Conservation (phyloP, 2,797 vertebrate species). For the Pyrocephalus nanus region DNA sequence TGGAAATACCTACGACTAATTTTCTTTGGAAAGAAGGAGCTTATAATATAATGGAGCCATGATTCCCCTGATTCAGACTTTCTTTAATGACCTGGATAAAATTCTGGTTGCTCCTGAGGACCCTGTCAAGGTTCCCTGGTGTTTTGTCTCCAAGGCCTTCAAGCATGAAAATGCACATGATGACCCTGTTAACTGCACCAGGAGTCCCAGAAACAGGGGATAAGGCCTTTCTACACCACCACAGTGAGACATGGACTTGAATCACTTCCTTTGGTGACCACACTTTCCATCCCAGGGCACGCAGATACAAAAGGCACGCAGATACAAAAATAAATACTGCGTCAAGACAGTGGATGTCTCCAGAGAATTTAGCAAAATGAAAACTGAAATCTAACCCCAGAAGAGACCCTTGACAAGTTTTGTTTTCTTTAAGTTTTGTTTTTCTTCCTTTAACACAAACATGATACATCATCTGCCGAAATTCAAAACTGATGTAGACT, state of each 20-base stretch:
- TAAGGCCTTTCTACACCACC: background rate
- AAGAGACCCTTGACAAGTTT: background rate
- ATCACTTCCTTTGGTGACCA: background rate
- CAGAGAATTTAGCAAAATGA: background rate
- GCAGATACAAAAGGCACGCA: background rate
- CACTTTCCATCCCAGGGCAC: background rate
- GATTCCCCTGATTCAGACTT: background rate
- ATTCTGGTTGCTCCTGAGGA: background rate
- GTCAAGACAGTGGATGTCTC: background rate
- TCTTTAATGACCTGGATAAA: background rate
- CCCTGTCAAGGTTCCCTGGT: background rate
- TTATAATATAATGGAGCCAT: background rate
- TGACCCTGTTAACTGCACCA: background rate
- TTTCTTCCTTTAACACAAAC: background rate
- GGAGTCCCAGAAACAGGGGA: background rate
- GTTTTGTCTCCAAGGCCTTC: background rate
- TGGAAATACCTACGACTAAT: conserved; percentile 10
- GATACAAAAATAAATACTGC: background rate
- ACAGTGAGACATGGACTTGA: background rate
- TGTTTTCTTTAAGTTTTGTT: background rate
- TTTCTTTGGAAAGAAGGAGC: background rate
- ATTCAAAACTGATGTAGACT: background rate
- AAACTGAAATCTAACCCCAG: background rate
- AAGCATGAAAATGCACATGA: background rate
- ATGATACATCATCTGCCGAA: background rate